Evolutionary conservation across 2,113 vertebrate species (phyloP), one percentile per base, ranked within the genome.

Genomic region (Lycaon pictus): DNA sequence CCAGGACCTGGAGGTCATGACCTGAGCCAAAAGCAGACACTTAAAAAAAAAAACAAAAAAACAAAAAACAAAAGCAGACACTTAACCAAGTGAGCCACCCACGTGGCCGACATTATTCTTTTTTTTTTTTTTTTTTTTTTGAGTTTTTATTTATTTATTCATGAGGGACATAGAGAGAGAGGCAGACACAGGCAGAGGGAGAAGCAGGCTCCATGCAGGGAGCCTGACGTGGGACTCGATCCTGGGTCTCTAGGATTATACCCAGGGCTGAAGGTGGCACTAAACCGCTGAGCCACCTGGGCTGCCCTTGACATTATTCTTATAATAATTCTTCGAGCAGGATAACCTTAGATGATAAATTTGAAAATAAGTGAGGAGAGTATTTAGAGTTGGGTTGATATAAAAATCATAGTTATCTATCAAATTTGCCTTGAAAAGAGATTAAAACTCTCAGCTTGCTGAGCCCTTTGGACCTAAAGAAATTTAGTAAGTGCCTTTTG

Each of bases 361-460:
- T 88, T 86, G 22, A 96, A 95, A 97, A 77, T 43, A 67, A 95
- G n/a, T 2, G n/a, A 86, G 25, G 25, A 60, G n/a, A 85, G 11
- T 88, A 65, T 62, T 80, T 93, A 74, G 22, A 91, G 63, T 63
- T 96, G 51, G 11, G 32, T 62, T 96, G 32, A 48, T 56, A 87
- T 84, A 74, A 94, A 88, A 89, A 51, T 74, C 32, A 5, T 77
- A 79, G 56, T 63, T 88, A 81, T 65, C 29, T 82, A 71, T 58
- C 67, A 90, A 62, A 37, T 92, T 96, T 90, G 10, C 84, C 20
- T 96, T 71, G n/a, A 69, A 93, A 95, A 88, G 89, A 96, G 19
- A 81, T 72, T 93, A 88, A 4, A 37, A 23, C 77, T 93, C 43
- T 76, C 53, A 91, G 79, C 4, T 79, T 82, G 53, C 62, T 77